These are phyloP conservation scores for Caerostris extrusa DNA, from an alignment of 1,140 invertebrate genomes.

Conservation along the genomic window DNA sequence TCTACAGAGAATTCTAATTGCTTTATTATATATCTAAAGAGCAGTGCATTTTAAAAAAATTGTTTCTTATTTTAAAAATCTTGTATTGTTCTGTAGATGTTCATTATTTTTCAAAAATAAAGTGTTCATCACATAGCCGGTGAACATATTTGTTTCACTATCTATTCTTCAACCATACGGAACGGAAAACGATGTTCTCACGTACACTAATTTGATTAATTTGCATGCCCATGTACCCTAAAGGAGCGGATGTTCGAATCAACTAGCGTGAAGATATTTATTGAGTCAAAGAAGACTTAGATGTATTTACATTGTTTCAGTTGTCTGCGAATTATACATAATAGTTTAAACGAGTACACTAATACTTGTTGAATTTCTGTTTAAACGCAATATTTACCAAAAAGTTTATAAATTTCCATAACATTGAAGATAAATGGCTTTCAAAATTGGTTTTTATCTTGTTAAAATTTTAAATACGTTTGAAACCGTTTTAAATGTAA, in stretches of 20 bases:
- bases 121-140: no score
- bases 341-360: neutral
- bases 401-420: neutral
- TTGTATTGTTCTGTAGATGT: no score
- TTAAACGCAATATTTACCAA: neutral
- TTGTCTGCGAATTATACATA: neutral
- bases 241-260: conserved; percentile 26
- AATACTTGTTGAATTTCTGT: neutral
- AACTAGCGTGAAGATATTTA: conserved; percentile 12
- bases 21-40: no score
- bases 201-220: neutral
- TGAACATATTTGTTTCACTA: neutral
- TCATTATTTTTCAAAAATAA: no score
- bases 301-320: neutral
- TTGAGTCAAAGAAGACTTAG: neutral
- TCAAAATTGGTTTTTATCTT: neutral
- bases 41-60: no score
- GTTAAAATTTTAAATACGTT: no score
- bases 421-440: neutral
- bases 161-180: neutral
- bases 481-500: no score
- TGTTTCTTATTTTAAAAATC: no score
- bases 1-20: no score
- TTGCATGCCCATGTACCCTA: neutral
- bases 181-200: conserved; percentile 19